These are phyloP conservation scores for Bimastos eiseni DNA, from an alignment of 2,888 invertebrate species.

Conservation along the genomic window DNA sequence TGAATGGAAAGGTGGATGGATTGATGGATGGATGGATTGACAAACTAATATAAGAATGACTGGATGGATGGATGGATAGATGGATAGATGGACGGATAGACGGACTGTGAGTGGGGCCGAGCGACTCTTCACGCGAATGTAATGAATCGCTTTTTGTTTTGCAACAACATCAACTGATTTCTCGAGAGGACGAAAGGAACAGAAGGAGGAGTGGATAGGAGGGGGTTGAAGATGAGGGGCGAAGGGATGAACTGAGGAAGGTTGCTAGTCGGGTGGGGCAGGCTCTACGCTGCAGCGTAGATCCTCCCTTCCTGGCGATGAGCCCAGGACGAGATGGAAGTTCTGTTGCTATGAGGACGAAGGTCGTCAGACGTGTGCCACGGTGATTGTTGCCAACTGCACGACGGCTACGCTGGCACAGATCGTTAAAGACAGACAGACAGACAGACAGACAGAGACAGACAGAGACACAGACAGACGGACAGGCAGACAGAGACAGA, in stretches of 20 bases:
- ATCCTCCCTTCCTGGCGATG: not conserved
- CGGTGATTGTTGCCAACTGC: not conserved
- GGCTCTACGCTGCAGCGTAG: not conserved
- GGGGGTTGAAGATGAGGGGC: not conserved
- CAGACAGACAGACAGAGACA: no score
- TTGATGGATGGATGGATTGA: not conserved
- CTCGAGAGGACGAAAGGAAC: not conserved
- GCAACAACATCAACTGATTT: slow-evolving; percentile 13
- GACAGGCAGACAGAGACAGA: no score
- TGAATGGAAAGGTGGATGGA: not conserved
- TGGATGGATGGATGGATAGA: not conserved
- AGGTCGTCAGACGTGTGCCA: not conserved
- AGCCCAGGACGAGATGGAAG: not conserved
- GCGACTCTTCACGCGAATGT: not conserved
- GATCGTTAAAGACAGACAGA: no score
- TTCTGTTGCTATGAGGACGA: not conserved
- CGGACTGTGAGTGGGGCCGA: not conserved
- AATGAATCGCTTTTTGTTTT: slow-evolving; percentile 13
- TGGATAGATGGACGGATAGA: not conserved
- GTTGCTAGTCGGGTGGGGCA: not conserved
- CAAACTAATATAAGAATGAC: not conserved
- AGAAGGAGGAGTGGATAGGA: not conserved
- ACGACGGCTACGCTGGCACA: not conserved
- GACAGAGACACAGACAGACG: no score
- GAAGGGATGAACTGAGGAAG: not conserved